Evolutionary conservation across 2,797 vertebrate genomes (phyloP), one percentile per base, ranked within the genome.

Genomic region (Masticophis lateralis): DNA sequence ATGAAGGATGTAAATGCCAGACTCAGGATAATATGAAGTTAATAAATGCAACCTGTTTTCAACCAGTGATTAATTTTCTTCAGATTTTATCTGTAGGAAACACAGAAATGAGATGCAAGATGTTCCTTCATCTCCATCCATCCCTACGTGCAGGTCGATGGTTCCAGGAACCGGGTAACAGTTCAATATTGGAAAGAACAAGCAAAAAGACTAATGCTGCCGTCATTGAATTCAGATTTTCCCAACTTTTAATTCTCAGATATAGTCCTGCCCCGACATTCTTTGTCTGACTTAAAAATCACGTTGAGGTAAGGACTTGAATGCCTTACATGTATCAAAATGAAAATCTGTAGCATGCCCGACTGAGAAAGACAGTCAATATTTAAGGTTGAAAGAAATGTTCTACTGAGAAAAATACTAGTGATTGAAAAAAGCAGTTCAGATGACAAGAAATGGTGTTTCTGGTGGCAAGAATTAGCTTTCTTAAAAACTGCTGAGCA

Each of bases 21-120:
- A 86, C 59, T 63, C 83, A 4, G 60, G 90, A 89, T 87, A 88
- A 74, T 86, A 88, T 69, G 79, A 51, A 93, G 91, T 94, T 93
- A 96, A 91, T 56, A 87, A 95, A 94, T 91, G 63, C 92, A 96
- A 88, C 28, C 43, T 27, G 95, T 83, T 96, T 95, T 95, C 92
- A 57, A 10, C 18, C 51, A 18, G 91, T 95, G 96, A 96, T 96
- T 95, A 92, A 94, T 96, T 96, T 97, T 94, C 92, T 69, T 94
- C 93, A 93, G 94, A 96, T 96, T 74, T 92, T 94, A 96, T 97
- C 97, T 94, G 60, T 20, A 95, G 93, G 51, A 25, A 18, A 47
- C 91, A 87, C 90, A 95, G 91, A 95, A 97, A 97, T 57, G 59
- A 95, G 93, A 94, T 91, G 88, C 94, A 91, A 43, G 7, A 28